These are phyloP conservation scores for Fragum sueziense DNA, from an alignment of 2,888 invertebrate species.

Conservation along the genomic window DNA sequence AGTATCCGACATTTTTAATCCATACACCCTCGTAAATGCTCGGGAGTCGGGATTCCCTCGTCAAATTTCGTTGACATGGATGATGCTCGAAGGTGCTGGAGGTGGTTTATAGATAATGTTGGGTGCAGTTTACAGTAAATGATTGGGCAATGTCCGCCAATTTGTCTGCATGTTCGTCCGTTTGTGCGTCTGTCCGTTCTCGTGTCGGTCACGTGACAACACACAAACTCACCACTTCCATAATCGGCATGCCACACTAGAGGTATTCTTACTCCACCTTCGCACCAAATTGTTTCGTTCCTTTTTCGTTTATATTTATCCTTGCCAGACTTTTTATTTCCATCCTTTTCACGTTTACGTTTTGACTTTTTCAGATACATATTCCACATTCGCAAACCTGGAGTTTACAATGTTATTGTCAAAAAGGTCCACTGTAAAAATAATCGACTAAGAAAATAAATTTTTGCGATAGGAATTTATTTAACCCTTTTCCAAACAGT, in stretches of 20 bases:
- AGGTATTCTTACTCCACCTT: slow-evolving; percentile 9
- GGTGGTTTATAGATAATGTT: too few species aligned
- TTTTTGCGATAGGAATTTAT: background rate
- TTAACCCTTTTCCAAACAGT: background rate
- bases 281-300: slow-evolving; percentile 1
- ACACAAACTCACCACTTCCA: background rate
- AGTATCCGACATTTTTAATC: too few species aligned
- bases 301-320: background rate
- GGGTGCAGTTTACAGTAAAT: too few species aligned
- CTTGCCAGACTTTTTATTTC: background rate
- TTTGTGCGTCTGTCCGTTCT: too few species aligned
- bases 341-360: background rate
- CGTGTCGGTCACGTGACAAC: too few species aligned
- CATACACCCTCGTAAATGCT: too few species aligned
- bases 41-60: too few species aligned
- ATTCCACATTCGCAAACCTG: background rate
- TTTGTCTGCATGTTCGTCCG: too few species aligned
- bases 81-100: too few species aligned
- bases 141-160: too few species aligned
- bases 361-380: background rate
- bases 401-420: background rate
- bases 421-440: background rate
- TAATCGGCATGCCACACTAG: background rate
- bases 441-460: background rate
- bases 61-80: too few species aligned